These are phyloP conservation scores for Noturus placidus DNA, from an alignment of 2,113 vertebrate genomes.

Conservation along the genomic window DNA sequence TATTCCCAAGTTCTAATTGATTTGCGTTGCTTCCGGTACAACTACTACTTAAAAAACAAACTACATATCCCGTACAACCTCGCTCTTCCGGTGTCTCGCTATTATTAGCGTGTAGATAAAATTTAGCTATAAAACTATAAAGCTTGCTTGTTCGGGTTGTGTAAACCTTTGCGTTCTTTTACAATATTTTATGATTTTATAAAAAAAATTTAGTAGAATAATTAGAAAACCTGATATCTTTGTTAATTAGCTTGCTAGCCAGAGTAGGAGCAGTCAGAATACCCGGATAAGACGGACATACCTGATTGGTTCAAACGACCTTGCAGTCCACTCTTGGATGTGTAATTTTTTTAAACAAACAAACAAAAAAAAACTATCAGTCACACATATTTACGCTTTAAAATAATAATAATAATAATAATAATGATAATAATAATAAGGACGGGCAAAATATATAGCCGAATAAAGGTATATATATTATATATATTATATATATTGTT, in stretches of 20 bases:
- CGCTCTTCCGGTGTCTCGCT: neutral
- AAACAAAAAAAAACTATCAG: neutral
- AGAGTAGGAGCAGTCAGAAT: neutral
- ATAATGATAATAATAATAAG: too few relatives aligned
- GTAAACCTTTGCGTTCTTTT: neutral
- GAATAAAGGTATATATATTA: neutral
- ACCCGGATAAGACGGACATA: neutral
- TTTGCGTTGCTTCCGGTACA: neutral
- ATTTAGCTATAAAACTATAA: neutral
- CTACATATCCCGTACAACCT: neutral
- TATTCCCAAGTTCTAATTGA: neutral
- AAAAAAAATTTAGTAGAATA: neutral
- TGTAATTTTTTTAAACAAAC: neutral
- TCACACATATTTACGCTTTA: neutral
- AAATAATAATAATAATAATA: too few relatives aligned
- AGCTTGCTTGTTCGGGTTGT: neutral
- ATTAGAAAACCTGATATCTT: neutral
- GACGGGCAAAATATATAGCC: too few relatives aligned
- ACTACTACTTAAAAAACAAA: neutral
- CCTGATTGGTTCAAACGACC: neutral
- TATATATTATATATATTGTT: neutral
- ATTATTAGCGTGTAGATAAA: neutral
- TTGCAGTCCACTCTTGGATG: neutral
- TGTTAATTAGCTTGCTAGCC: neutral
- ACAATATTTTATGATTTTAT: neutral